A percentile compares a stretch with the other conserved stretches of the same genome.
Evolutionary conservation across 2,113 vertebrate species (phyloP).

Genomic region (Neofelis nebulosa): DNA sequence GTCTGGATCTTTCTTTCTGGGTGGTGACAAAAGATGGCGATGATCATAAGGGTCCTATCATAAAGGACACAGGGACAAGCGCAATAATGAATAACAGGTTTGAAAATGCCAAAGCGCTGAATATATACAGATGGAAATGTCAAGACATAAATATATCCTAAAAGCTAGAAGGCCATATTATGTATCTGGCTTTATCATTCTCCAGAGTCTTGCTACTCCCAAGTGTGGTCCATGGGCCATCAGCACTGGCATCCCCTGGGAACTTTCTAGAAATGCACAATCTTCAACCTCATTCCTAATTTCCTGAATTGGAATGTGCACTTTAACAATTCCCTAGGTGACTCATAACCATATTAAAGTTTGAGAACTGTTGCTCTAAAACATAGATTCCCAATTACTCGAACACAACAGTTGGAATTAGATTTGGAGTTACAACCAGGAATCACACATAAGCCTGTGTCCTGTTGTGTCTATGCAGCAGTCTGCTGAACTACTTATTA

Average conservation of each 20-base stretch:
- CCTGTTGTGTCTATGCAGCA: neutral
- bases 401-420: neutral
- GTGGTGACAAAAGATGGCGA: neutral
- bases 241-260: too few relatives aligned
- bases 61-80: neutral
- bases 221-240: neutral
- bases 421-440: neutral
- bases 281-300: neutral
- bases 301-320: neutral
- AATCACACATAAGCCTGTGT: neutral
- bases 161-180: neutral
- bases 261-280: neutral
- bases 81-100: neutral
- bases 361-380: neutral
- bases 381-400: neutral
- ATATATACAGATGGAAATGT: neutral
- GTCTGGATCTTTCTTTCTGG: neutral
- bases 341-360: neutral
- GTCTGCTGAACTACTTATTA: neutral
- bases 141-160: neutral
- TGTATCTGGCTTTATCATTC: neutral
- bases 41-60: neutral
- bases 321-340: neutral
- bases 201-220: neutral
- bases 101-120: neutral